Evolutionary conservation across 2,113 vertebrate species (phyloP).

Genomic region (Ictalurus punctatus): DNA sequence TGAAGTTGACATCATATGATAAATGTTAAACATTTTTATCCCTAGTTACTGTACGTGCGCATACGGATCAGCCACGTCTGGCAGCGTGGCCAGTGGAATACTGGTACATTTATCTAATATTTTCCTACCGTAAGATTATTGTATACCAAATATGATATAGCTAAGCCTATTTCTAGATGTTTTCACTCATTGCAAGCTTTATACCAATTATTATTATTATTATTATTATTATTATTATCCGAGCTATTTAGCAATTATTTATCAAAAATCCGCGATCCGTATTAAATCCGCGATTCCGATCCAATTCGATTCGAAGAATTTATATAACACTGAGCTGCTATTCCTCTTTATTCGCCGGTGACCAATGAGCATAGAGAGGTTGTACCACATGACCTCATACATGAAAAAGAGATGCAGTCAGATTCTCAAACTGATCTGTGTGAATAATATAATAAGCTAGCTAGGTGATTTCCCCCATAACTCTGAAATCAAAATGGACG

Average conservation of each 20-base stretch:
- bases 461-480: neutral
- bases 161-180: slow-evolving; percentile 7
- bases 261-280: neutral
- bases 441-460: neutral
- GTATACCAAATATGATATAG: neutral
- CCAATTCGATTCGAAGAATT: neutral
- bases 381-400: neutral
- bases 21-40: slow-evolving; percentile 73
- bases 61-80: slow-evolving; percentile 58
- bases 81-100: slow-evolving; percentile 8
- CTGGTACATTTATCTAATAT: neutral
- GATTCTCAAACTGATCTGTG: neutral
- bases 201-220: neutral
- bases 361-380: neutral
- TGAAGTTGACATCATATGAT: slow-evolving; percentile 63
- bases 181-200: neutral
- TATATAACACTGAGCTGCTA: neutral
- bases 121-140: neutral
- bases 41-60: slow-evolving; percentile 54
- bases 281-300: neutral
- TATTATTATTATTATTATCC: neutral
- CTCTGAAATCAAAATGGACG: too few species aligned
- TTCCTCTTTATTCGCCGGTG: neutral
- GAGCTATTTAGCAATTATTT: neutral
- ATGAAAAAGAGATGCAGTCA: neutral